A percentile compares a stretch with the other conserved stretches of the same genome.
These are phyloP conservation scores for Arenicola marina DNA, from an alignment of 2,888 invertebrate genomes.

Conservation along the genomic window DNA sequence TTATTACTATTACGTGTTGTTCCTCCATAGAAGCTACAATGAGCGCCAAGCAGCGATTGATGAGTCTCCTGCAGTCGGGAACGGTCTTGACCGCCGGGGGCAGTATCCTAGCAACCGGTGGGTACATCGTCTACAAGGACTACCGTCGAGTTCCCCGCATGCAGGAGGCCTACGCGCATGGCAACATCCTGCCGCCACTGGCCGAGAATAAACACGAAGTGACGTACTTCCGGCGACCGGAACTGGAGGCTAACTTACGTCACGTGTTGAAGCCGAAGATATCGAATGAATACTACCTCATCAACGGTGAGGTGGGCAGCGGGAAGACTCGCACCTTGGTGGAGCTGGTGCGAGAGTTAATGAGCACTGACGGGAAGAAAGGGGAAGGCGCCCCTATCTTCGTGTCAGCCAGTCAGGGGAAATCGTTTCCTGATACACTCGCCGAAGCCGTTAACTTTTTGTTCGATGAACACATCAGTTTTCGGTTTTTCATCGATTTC, in stretches of 20 bases:
- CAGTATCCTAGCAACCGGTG: conserved; percentile 15
- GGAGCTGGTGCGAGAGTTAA: conserved; percentile 26
- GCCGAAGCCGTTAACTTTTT: conserved; percentile 28
- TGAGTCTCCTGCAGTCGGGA: not conserved
- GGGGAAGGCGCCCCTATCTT: conserved; percentile 32
- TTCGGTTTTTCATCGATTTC: conserved; percentile 27
- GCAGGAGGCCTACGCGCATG: conserved; percentile 20
- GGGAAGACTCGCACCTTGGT: conserved; percentile 32
- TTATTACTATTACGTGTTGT: too few relatives aligned
- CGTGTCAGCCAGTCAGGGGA: conserved; percentile 26
- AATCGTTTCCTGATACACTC: conserved; percentile 30
- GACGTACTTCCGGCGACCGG: conserved; percentile 15
- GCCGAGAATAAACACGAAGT: conserved; percentile 25
- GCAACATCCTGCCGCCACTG: conserved; percentile 30
- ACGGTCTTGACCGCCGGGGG: not conserved
- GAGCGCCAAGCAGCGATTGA: not conserved
- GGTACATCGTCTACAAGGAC: conserved; percentile 32
- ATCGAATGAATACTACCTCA: conserved; percentile 31
- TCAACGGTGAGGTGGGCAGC: conserved; percentile 33
- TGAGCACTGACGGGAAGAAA: conserved; percentile 9
- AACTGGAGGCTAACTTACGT: conserved; percentile 10
- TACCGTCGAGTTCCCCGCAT: conserved; percentile 19
- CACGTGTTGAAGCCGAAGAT: conserved; percentile 15
- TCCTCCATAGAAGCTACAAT: too few relatives aligned
- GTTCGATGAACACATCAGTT: conserved; percentile 36